phyloP scores from a whole-genome alignment of 2,113 vertebrate genomes.

The Talpa occidentalis region DNA sequence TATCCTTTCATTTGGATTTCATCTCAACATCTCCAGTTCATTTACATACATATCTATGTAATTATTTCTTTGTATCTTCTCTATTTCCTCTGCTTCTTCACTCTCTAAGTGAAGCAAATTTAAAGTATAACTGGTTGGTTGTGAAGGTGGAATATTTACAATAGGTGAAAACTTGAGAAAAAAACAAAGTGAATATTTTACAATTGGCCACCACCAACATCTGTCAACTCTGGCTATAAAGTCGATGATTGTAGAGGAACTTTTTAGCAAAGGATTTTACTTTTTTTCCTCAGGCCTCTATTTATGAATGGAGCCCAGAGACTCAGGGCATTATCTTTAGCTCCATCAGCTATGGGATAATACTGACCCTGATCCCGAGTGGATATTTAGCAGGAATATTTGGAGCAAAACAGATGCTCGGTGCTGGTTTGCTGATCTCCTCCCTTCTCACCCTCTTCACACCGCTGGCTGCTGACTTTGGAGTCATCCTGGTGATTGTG shows the following conservation, averaged over 20 bases:
- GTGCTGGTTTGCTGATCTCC: conserved; percentile 88
- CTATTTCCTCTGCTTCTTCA: background rate
- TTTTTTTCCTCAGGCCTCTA: conserved; percentile 33
- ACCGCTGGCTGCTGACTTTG: conserved; percentile 86
- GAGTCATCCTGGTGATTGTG: conserved; percentile 77
- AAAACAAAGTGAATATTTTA: background rate
- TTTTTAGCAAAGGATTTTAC: background rate
- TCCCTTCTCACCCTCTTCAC: conserved; percentile 89
- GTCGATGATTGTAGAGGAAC: background rate
- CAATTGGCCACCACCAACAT: background rate
- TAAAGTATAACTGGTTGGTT: background rate
- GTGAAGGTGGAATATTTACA: background rate
- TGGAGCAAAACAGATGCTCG: conserved; percentile 88
- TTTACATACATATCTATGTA: background rate
- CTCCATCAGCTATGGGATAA: conserved; percentile 91
- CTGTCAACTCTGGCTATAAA: background rate
- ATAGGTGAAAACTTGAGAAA: background rate
- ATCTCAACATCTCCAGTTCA: background rate
- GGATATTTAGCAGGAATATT: conserved; percentile 90
- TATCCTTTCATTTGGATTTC: background rate
- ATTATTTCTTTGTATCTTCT: background rate
- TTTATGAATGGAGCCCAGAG: conserved; percentile 77
- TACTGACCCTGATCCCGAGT: conserved; percentile 90
- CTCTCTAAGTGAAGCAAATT: background rate
- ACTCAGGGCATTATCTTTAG: conserved; percentile 90